Evolutionary conservation across 2,797 vertebrate species (phyloP), one percentile per base, ranked within the genome.

Genomic region (Spea hammondii): DNA sequence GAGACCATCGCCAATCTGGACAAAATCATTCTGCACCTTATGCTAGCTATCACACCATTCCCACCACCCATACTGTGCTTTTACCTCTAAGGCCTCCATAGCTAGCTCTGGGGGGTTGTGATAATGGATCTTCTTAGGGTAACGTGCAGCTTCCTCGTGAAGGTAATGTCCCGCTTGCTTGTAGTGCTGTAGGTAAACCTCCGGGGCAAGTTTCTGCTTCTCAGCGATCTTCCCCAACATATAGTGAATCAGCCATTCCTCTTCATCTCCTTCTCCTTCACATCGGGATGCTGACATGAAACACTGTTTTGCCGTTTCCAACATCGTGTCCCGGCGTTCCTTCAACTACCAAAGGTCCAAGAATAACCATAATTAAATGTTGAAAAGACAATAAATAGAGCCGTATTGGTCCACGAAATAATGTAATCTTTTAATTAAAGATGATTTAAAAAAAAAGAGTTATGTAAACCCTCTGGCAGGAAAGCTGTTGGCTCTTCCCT

Each of bases 191-290:
- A 99, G 88, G 88, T 96, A 99, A 44, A 95, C 90, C 2, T 89
- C 84, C 0, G 96, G 94, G 0, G 94, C 86, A 62, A 93, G 89
- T 70, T 92, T 95, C 86, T 94, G 96, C 86, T 99, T 99, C 91
- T 98, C 98, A 0, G 96, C 94, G 12, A 99, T 97, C 90, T 99
- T 99, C 51, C 95, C 98, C 84, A 98, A 91, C 98, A 99, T 99
- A 89, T 99, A 99, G 85, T 99, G 96, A 83, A 99, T 97, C 17
- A 99, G 95, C 98, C 98, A 99, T 88, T 99, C 97, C 85, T 99
- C 97, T 85, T 99, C 97, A 0, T 98, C 97, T 0, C 96, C 96
- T 0, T 97, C 96, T 0, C 96, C 96, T 84, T 96, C 97, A 14
- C 97, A 99, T 60, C 84, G 90, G 5, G 96, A 95, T 0, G 98